Conservation (phyloP, 2,113 vertebrate genomes). For the Saguinus midas region DNA sequence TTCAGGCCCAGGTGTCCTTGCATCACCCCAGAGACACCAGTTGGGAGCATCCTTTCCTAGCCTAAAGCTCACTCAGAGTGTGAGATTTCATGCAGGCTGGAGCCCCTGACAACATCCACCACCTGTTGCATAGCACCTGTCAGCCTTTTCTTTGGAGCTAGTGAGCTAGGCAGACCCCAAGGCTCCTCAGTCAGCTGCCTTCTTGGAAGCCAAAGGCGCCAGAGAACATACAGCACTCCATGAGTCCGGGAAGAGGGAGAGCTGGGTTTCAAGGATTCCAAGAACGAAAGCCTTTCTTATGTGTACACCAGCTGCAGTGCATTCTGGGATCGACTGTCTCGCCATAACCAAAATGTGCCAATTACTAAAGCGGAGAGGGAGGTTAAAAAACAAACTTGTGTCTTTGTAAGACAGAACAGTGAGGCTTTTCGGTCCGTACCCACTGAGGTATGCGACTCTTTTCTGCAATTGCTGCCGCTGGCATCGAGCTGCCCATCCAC, state of each 20-base stretch:
- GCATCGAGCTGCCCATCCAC: slow-evolving; percentile 88
- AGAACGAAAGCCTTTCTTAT: slow-evolving; percentile 71
- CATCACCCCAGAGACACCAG: no score
- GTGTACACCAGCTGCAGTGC: slow-evolving; percentile 60
- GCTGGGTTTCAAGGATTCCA: slow-evolving; percentile 49
- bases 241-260: neutral
- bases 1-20: slow-evolving; percentile 72
- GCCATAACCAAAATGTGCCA: slow-evolving; percentile 82
- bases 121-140: no score
- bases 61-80: no score
- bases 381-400: slow-evolving; percentile 46
- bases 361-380: slow-evolving; percentile 71
- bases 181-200: no score
- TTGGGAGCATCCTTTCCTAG: no score
- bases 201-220: no score
- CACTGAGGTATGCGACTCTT: slow-evolving; percentile 88
- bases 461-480: slow-evolving; percentile 89
- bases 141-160: no score
- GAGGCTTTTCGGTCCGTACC: slow-evolving; percentile 69
- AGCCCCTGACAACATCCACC: no score
- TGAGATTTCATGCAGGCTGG: no score
- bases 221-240: no score
- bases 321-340: slow-evolving; percentile 61
- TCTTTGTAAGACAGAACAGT: slow-evolving; percentile 54
- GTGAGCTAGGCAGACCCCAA: no score